Base-by-base conservation (phyloP, 1,140 invertebrate genomes). In the Lordiphosa stackelbergi region DNA sequence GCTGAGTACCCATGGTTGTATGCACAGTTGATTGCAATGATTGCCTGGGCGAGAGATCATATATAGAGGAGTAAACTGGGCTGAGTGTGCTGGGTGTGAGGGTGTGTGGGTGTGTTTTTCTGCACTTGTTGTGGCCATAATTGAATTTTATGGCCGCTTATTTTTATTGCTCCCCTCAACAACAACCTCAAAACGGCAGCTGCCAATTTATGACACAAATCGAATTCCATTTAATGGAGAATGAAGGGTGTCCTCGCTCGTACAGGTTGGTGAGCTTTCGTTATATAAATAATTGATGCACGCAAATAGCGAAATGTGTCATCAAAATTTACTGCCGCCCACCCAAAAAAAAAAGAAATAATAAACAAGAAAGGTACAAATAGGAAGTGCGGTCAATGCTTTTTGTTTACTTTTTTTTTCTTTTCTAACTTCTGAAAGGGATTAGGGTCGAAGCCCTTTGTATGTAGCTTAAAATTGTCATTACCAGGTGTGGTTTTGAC, bases 111-210 rank as follows among this genome's bases (percentile, higher is more conserved):
- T 35, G 52, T 70, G 64, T 69, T 47, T 69, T 58, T 75, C 62
- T 83, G 77, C 77, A 81, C 71, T 75, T 81, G 72, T 81, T 81
- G 75, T 81, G 77, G 75, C 68, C 49, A 81, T 81, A 81, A 81
- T 81, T 81, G 77, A 81, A 81, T 81, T 81, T 81, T 81, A 81
- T 81, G 71, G 68, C 63, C 77, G 77, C 77, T 83, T 81, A 81
- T 83, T 81, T 81, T 81, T 81, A 83, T 81, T 83, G 66, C 66
- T 47, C 28, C 24, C 54, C 12, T 70, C 41, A 53, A 7, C 37
- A 53, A 12, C 47, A 54, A 28, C 48, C 36, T 51, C 28, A 54
- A 45, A 45, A 45, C 36, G 62, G 69, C 77, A 69, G 68, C 54
- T 75, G 75, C 62, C 77, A 81, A 83, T 81, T 75, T 81, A 81